A percentile compares a stretch with the other conserved stretches of the same genome.
These are phyloP conservation scores for Parnassius smintheus DNA, from an alignment of 2,888 invertebrate genomes.

Conservation along the genomic window DNA sequence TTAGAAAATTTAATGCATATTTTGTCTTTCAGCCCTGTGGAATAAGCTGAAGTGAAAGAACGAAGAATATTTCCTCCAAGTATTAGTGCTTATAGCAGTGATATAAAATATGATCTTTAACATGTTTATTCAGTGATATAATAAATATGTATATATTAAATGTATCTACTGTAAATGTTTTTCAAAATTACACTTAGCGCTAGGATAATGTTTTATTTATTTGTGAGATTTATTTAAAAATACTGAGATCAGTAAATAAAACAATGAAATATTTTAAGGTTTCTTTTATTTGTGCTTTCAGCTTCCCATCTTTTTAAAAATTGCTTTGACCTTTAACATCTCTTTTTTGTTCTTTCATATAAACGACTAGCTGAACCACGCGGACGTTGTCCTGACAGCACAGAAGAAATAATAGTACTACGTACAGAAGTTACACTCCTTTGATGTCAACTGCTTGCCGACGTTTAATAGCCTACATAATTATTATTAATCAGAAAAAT, in stretches of 20 bases:
- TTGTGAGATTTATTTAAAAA: conserved; percentile 56
- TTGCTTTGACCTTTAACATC: background rate
- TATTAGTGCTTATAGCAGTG: conserved; percentile 62
- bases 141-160: conserved; percentile 45
- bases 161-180: conserved; percentile 50
- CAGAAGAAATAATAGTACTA: too few relatives aligned
- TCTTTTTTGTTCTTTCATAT: background rate
- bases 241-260: conserved; percentile 53
- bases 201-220: conserved; percentile 62
- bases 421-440: too few relatives aligned
- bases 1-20: too few relatives aligned
- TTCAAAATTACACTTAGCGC: conserved; percentile 61
- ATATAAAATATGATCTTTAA: conserved; percentile 40
- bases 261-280: background rate
- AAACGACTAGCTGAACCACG: background rate
- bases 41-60: conserved; percentile 36
- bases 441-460: too few relatives aligned
- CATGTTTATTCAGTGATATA: conserved; percentile 41
- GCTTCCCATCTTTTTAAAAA: too few relatives aligned
- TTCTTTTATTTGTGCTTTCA: background rate
- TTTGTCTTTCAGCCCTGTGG: conserved; percentile 62
- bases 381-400: background rate
- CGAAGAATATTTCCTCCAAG: conserved; percentile 51
- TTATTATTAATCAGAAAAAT: too few relatives aligned
- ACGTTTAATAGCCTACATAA: too few relatives aligned